These are phyloP conservation scores for Eilema depressum DNA, from an alignment of 2,888 invertebrate genomes.

Conservation along the genomic window DNA sequence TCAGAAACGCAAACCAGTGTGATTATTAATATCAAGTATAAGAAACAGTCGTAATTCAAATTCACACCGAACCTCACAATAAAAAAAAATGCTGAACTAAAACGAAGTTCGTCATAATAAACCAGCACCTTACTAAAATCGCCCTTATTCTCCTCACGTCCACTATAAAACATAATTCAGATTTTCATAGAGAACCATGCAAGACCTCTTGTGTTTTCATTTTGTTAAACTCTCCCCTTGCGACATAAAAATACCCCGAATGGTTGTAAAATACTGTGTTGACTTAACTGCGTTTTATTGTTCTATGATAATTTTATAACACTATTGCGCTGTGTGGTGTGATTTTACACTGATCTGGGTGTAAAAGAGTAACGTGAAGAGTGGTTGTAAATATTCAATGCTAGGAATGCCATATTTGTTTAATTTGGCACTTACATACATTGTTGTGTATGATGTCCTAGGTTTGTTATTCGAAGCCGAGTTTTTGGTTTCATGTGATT, in stretches of 20 bases:
- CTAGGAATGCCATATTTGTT: not conserved
- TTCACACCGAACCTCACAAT: not conserved
- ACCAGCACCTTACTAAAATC: constrained; percentile 57
- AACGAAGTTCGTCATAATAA: constrained; percentile 50
- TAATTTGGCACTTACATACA: not conserved
- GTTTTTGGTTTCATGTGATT: too few relatives aligned
- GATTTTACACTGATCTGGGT: constrained; percentile 24
- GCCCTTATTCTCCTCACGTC: constrained; percentile 81
- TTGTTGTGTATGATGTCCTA: too few relatives aligned
- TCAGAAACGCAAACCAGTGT: not conserved
- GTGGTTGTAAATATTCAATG: constrained; percentile 14
- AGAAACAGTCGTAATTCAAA: not conserved
- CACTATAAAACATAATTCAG: constrained; percentile 84
- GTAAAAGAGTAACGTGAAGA: constrained; percentile 15
- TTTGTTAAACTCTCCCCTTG: constrained; percentile 70
- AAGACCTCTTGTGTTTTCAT: constrained; percentile 71
- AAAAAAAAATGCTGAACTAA: not conserved
- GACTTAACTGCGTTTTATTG: constrained; percentile 48
- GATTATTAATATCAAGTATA: not conserved
- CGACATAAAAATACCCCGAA: constrained; percentile 73
- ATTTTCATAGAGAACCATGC: constrained; percentile 77
- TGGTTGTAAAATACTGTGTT: constrained; percentile 67
- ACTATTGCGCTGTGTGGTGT: constrained; percentile 30
- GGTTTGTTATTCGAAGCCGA: too few relatives aligned
- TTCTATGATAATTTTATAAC: constrained; percentile 53